Evolutionary conservation across 2,797 vertebrate species (phyloP).

Genomic region (Percopsis omiscomaycus): DNA sequence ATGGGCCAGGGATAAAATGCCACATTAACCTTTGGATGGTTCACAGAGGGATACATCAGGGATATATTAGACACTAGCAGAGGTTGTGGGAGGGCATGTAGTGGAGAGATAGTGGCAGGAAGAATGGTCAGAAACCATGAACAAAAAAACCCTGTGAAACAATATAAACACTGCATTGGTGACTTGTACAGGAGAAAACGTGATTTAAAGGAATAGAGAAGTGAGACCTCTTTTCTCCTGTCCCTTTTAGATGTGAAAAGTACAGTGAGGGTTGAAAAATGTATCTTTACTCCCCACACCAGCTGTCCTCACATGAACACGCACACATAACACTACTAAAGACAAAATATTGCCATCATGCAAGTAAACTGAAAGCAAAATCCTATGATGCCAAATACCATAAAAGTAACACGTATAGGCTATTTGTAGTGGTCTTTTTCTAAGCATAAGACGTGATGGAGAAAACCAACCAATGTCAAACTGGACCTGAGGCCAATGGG

Average conservation of each 20-base stretch:
- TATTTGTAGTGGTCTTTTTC: not conserved
- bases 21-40: slow-evolving; percentile 56
- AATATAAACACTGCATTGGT: slow-evolving; percentile 9
- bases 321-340: slow-evolving; percentile 6
- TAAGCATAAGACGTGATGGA: not conserved
- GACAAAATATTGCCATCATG: not conserved
- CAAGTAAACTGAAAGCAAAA: no score
- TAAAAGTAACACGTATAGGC: no score
- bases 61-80: slow-evolving; percentile 54
- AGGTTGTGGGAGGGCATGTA: slow-evolving; percentile 32
- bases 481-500: slow-evolving; percentile 5
- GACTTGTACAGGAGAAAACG: not conserved
- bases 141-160: slow-evolving; percentile 14
- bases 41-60: slow-evolving; percentile 55
- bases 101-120: slow-evolving; percentile 14
- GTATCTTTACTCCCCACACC: not conserved
- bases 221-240: slow-evolving; percentile 7
- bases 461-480: not conserved
- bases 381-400: no score
- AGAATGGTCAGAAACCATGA: slow-evolving; percentile 25
- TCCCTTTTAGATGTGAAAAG: slow-evolving; percentile 48
- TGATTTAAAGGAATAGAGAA: slow-evolving; percentile 4
- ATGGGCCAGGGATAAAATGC: slow-evolving; percentile 59
- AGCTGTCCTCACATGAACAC: slow-evolving; percentile 5
- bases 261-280: slow-evolving; percentile 6